Evolutionary conservation across 1,140 invertebrate genomes (phyloP).

Genomic region (Drosophila takahashii): DNA sequence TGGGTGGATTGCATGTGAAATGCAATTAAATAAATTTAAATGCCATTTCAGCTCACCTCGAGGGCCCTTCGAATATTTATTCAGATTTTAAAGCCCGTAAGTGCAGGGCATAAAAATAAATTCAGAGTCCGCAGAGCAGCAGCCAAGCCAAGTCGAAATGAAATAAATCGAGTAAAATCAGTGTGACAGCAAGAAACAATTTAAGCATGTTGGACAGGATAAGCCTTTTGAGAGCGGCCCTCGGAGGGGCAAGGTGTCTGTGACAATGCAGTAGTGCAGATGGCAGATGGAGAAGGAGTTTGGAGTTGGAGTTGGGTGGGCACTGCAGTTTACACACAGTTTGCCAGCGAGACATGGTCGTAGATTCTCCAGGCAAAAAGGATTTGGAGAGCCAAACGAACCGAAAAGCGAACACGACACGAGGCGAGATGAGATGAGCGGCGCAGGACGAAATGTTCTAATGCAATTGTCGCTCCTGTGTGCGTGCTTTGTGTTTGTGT

Average conservation of each 20-base stretch:
- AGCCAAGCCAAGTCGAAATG: conserved; percentile 57
- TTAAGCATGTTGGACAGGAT: conserved; percentile 82
- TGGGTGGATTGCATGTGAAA: conserved; percentile 40
- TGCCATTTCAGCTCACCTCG: conserved; percentile 29
- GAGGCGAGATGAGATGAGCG: conserved; percentile 21
- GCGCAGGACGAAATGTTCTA: conserved; percentile 62
- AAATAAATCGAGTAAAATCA: conserved; percentile 81
- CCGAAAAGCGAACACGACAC: conserved; percentile 76
- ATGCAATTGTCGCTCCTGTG: conserved; percentile 63
- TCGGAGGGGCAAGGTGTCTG: conserved; percentile 63
- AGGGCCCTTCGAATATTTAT: conserved; percentile 63
- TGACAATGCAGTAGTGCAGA: conserved; percentile 70
- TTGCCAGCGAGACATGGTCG: conserved; percentile 52
- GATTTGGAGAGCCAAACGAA: conserved; percentile 78
- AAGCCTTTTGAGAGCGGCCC: conserved; percentile 53
- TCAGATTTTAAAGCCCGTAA: conserved; percentile 60
- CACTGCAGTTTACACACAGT: conserved; percentile 68
- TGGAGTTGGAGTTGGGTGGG: not conserved
- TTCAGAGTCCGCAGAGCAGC: conserved; percentile 35
- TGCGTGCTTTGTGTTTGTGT: conserved; percentile 6
- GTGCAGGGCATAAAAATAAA: conserved; percentile 63
- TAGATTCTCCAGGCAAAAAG: conserved; percentile 68
- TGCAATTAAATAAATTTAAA: conserved; percentile 66
- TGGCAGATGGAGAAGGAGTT: not conserved
- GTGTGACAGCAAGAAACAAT: conserved; percentile 81